Conservation (phyloP, 2,113 vertebrate species). For the Porphyrio hochstetteri region DNA sequence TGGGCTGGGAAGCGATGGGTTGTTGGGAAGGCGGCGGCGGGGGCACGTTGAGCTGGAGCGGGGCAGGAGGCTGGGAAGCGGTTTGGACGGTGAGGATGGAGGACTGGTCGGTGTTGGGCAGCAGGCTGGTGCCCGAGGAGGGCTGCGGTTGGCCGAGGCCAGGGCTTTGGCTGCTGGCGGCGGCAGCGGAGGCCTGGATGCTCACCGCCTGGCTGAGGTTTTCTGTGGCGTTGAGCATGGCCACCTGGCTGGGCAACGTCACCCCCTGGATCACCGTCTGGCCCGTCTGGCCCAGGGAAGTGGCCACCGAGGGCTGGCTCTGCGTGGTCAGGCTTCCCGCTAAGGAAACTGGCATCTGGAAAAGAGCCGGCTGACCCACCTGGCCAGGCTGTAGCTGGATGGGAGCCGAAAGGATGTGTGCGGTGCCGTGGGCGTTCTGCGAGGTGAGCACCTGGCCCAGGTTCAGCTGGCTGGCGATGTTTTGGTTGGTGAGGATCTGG, state of each 20-base stretch:
- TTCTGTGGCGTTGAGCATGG: constrained; percentile 85
- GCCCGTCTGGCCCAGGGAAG: constrained; percentile 58
- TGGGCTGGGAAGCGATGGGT: constrained; percentile 77
- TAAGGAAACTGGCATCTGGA: constrained; percentile 92
- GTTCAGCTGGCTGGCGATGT: constrained; percentile 81
- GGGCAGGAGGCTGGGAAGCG: constrained; percentile 50
- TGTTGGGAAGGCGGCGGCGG: constrained; percentile 54
- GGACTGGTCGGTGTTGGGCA: constrained; percentile 70
- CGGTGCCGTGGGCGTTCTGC: constrained; percentile 84
- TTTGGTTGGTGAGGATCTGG: constrained; percentile 89
- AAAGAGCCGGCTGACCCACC: constrained; percentile 86
- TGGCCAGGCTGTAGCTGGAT: constrained; percentile 90
- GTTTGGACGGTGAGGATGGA: constrained; percentile 81
- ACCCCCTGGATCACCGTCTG: constrained; percentile 91
- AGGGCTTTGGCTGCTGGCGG: constrained; percentile 61
- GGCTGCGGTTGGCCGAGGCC: constrained; percentile 73
- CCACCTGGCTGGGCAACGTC: constrained; percentile 85
- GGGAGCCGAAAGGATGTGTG: constrained; percentile 90
- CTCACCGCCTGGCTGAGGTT: constrained; percentile 82
- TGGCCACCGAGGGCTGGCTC: constrained; percentile 68
- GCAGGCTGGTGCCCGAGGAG: constrained; percentile 39
- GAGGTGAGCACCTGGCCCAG: constrained; percentile 87
- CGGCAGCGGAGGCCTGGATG: constrained; percentile 78
- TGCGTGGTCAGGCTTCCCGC: constrained; percentile 77
- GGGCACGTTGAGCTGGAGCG: constrained; percentile 58